Percentiles rank a stretch among this genome's conserved stretches.
phyloP scores from a whole-genome alignment of 2,113 vertebrate species.

The Gila orcuttii region DNA sequence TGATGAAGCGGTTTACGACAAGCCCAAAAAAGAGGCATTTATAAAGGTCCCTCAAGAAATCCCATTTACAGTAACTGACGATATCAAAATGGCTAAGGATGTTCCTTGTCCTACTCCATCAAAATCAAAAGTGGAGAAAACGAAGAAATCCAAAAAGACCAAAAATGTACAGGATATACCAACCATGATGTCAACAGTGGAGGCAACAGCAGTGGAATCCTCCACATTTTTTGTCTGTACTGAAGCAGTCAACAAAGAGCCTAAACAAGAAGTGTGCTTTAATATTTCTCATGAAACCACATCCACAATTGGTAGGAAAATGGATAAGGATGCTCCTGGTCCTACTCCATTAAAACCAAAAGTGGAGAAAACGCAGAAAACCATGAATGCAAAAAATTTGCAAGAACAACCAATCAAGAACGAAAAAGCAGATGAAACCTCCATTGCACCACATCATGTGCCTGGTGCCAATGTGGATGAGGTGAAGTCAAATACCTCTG shows the following conservation, averaged over 20 bases:
- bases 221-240: conserved; percentile 30
- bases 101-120: neutral
- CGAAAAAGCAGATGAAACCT: neutral
- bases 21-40: conserved; percentile 36
- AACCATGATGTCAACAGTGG: conserved; percentile 41
- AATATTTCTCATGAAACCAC: neutral
- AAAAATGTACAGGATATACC: conserved; percentile 38
- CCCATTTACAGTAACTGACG: neutral
- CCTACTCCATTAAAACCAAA: neutral
- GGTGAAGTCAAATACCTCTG: conserved; percentile 14
- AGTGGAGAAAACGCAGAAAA: neutral
- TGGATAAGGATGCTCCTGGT: neutral
- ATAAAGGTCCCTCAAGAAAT: conserved; percentile 44
- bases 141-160: neutral
- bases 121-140: conserved; percentile 29
- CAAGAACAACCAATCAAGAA: conserved; percentile 23
- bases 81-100: neutral
- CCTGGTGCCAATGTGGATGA: neutral
- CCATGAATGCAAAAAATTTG: neutral
- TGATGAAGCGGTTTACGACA: neutral
- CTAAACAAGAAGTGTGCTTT: conserved; percentile 7
- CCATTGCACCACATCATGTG: neutral
- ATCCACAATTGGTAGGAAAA: neutral
- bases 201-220: conserved; percentile 58
- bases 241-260: conserved; percentile 51